phyloP scores from a whole-genome alignment of 2,888 invertebrate genomes.

The Drosophila siamana region DNA sequence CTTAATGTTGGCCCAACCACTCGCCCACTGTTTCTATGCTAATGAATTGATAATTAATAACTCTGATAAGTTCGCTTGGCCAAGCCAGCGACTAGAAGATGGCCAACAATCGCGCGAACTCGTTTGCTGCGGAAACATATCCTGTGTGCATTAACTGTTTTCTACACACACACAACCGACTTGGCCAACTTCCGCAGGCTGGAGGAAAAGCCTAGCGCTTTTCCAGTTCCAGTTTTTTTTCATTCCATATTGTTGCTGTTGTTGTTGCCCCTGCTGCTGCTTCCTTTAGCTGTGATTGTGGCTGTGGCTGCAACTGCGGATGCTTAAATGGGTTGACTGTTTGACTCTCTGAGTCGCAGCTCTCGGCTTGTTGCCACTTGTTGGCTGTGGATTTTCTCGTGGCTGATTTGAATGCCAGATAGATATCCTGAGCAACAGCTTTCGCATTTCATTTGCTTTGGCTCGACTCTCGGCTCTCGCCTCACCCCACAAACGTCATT shows the following conservation, averaged over 20 bases:
- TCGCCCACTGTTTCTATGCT: constrained; percentile 33
- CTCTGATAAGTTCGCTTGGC: constrained; percentile 49
- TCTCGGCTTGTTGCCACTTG: constrained; percentile 5
- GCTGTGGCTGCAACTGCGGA: constrained; percentile 58
- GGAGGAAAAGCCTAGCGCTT: constrained; percentile 44
- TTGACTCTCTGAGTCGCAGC: constrained; percentile 11
- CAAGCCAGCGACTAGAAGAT: background rate
- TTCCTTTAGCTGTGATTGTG: constrained; percentile 8
- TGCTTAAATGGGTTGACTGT: constrained; percentile 79
- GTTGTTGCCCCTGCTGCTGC: constrained; percentile 12
- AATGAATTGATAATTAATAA: constrained; percentile 78
- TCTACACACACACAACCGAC: constrained; percentile 67
- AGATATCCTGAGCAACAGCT: constrained; percentile 70
- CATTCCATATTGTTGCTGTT: constrained; percentile 3
- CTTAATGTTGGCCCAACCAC: constrained; percentile 11
- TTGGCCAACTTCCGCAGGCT: constrained; percentile 82
- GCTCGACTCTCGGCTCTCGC: constrained; percentile 13
- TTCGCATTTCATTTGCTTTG: constrained; percentile 73
- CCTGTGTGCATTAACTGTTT: constrained; percentile 84
- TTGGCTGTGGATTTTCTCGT: constrained; percentile 50
- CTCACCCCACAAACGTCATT: constrained; percentile 58
- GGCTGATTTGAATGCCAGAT: constrained; percentile 80
- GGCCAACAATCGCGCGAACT: constrained; percentile 42
- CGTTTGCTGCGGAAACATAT: constrained; percentile 73
- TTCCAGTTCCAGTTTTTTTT: constrained; percentile 67